A percentile compares a stretch with the other conserved stretches of the same genome.
These are phyloP conservation scores for Terrapene triunguis DNA, from an alignment of 2,113 vertebrate genomes.

Conservation along the genomic window DNA sequence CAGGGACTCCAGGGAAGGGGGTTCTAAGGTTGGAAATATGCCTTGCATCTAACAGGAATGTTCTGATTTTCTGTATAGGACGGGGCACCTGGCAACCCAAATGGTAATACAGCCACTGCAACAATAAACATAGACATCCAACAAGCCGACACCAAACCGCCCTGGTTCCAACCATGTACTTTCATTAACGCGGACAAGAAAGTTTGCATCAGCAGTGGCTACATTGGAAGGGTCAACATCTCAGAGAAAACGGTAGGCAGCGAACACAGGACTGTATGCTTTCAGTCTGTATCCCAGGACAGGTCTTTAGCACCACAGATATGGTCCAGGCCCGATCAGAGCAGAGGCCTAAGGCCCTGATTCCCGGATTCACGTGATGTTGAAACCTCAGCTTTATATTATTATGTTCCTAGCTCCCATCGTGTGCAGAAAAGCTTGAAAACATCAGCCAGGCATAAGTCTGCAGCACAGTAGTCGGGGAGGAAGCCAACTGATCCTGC, in stretches of 20 bases:
- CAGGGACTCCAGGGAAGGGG: neutral
- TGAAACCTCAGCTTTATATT: neutral
- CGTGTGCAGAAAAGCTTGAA: neutral
- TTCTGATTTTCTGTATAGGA: conserved; percentile 75
- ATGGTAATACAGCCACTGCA: conserved; percentile 75
- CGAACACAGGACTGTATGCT: no score
- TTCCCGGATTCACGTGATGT: neutral
- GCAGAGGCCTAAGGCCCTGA: neutral
- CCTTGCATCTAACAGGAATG: rapidly evolving
- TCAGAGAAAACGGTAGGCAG: conserved; percentile 80
- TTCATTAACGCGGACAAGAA: conserved; percentile 36
- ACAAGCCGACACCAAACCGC: conserved; percentile 85
- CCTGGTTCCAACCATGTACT: conserved; percentile 89
- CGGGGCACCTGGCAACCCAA: neutral
- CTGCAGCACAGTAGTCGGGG: neutral
- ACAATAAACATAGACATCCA: conserved; percentile 80
- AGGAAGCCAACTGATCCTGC: neutral
- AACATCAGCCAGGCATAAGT: neutral
- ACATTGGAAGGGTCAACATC: conserved; percentile 83
- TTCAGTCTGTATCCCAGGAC: rapidly evolving
- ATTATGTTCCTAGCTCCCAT: neutral
- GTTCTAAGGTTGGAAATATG: neutral
- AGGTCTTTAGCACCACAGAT: neutral
- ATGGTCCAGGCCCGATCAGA: neutral
- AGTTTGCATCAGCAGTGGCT: conserved; percentile 85